Percentiles rank a stretch among this genome's conserved stretches.
These are phyloP conservation scores for Neodon shergylaensis DNA, from an alignment of 2,113 vertebrate genomes.

Conservation along the genomic window DNA sequence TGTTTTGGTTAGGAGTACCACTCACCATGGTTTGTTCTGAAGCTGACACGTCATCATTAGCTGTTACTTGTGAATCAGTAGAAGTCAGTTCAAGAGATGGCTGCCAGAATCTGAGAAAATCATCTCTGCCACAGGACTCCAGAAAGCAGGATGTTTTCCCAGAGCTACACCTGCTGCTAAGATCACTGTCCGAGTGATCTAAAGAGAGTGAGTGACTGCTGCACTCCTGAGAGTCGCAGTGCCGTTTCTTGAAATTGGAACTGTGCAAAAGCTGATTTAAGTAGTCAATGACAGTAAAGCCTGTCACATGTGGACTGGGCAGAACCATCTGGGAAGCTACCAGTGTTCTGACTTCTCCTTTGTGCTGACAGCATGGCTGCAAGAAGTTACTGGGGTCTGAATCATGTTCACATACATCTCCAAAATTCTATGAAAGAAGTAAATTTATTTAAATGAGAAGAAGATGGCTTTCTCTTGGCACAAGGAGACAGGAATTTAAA, in stretches of 20 bases:
- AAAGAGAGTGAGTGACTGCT: constrained; percentile 45
- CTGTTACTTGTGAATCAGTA: constrained; percentile 77
- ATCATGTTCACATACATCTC: constrained; percentile 64
- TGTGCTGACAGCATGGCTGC: constrained; percentile 66
- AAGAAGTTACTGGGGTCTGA: constrained; percentile 73
- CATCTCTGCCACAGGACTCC: constrained; percentile 64
- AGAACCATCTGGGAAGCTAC: constrained; percentile 87
- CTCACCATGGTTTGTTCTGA: constrained; percentile 56
- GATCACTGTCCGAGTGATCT: constrained; percentile 73
- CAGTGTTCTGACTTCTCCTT: constrained; percentile 78
- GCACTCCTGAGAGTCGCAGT: constrained; percentile 49
- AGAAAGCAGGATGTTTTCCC: constrained; percentile 72
- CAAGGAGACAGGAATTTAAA: constrained; percentile 45
- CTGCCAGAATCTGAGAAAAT: constrained; percentile 81
- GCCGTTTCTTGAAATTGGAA: constrained; percentile 39
- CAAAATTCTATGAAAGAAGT: constrained; percentile 81
- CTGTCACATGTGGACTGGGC: constrained; percentile 80
- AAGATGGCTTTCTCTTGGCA: constrained; percentile 43
- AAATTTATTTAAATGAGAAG: constrained; percentile 53
- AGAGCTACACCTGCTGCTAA: constrained; percentile 77
- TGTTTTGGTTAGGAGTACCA: constrained; percentile 68
- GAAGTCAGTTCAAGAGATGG: constrained; percentile 85
- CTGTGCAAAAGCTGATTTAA: constrained; percentile 81
- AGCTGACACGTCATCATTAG: constrained; percentile 68
- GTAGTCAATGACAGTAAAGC: constrained; percentile 87